A percentile compares a stretch with the other conserved stretches of the same genome.
Evolutionary conservation across 2,888 invertebrate species (phyloP).

Genomic region (Phengaris alcon): DNA sequence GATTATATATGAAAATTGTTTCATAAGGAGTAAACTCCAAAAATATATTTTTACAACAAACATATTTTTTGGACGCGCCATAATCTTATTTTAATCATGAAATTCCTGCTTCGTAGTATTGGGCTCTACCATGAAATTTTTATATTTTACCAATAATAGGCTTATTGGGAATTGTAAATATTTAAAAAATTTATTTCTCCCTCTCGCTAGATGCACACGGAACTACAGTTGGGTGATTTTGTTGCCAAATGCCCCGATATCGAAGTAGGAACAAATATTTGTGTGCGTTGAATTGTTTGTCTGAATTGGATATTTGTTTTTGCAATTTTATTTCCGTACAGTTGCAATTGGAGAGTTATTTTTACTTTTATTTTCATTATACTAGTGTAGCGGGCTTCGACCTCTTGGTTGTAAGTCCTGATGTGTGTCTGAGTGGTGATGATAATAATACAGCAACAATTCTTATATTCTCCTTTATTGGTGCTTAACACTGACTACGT

Average conservation of each 20-base stretch:
- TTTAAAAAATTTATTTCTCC: not conserved
- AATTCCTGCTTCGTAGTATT: not conserved
- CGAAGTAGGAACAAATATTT: constrained; percentile 21
- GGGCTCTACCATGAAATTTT: not conserved
- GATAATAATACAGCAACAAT: too few relatives aligned
- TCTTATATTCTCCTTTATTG: too few relatives aligned
- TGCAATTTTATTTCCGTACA: constrained; percentile 15
- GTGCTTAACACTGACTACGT: too few relatives aligned
- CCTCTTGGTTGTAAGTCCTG: too few relatives aligned
- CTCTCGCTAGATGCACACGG: constrained; percentile 21
- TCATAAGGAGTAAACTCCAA: too few relatives aligned
- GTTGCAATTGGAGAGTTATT: constrained; percentile 2
- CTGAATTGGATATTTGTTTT: constrained; percentile 25
- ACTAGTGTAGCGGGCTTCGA: too few relatives aligned
- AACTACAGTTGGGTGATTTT: constrained; percentile 21
- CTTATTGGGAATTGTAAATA: not conserved
- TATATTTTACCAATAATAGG: not conserved
- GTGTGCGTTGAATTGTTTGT: constrained; percentile 27
- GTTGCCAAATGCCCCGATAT: constrained; percentile 26
- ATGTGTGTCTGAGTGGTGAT: too few relatives aligned
- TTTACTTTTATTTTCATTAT: not conserved
- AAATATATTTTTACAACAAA: too few relatives aligned
- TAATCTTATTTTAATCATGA: not conserved
- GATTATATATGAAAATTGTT: too few relatives aligned
- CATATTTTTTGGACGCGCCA: not conserved